Percentiles rank a stretch among this genome's conserved stretches.
Conservation (phyloP, 1,140 invertebrate genomes). For the Ips nitidus region DNA sequence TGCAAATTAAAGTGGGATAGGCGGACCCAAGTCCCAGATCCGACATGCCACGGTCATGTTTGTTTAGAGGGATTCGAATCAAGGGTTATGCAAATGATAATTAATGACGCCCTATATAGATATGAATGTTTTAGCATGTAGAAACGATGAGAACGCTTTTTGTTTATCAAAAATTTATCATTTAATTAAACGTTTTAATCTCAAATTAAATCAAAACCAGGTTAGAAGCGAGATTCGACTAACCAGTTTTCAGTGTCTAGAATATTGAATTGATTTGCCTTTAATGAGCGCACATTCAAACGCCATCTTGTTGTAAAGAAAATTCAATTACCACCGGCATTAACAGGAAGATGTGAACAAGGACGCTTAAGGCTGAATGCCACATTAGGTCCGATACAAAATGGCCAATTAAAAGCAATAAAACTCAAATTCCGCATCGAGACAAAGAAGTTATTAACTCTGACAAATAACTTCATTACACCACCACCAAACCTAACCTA, state of each 20-base stretch:
- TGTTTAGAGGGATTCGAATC: constrained; percentile 25
- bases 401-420: no score
- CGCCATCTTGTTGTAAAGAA: no score
- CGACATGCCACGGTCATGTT: constrained; percentile 29
- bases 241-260: neutral
- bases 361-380: neutral
- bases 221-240: neutral
- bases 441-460: constrained; percentile 33
- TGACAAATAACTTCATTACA: constrained; percentile 38
- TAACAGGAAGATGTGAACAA: constrained; percentile 4
- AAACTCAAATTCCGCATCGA: neutral
- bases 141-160: neutral
- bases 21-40: constrained; percentile 12
- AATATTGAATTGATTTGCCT: neutral
- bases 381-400: no score
- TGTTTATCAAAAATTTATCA: neutral
- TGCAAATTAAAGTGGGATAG: constrained; percentile 28
- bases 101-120: constrained; percentile 4
- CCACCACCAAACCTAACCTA: constrained; percentile 15
- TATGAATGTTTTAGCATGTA: neutral
- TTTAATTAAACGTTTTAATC: no score
- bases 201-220: neutral
- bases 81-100: constrained; percentile 25
- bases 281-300: neutral
- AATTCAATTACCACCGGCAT: neutral